Percentiles rank a stretch among this genome's conserved stretches.
Conservation (phyloP, 2,113 vertebrate species). For the Callorhinus ursinus region DNA sequence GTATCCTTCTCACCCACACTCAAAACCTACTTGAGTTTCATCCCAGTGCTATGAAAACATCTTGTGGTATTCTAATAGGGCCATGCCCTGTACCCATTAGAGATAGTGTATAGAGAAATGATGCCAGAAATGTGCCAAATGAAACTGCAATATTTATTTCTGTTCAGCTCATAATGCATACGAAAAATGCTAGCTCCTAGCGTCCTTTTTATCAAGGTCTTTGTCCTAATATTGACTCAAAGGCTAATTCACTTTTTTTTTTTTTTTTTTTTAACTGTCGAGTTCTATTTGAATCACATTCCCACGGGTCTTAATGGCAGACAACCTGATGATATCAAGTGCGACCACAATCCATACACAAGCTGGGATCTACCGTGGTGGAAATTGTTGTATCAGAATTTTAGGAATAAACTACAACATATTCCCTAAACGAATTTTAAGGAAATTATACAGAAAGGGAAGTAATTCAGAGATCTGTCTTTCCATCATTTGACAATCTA, state of each 20-base stretch:
- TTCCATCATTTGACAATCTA: background rate
- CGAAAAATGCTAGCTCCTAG: slow-evolving; percentile 40
- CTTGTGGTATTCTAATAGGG: slow-evolving; percentile 63
- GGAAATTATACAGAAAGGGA: background rate
- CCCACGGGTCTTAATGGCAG: background rate
- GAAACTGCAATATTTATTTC: slow-evolving; percentile 66
- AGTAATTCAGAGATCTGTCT: background rate
- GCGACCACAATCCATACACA: background rate
- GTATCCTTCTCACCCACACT: slow-evolving; percentile 68
- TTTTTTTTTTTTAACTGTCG: background rate
- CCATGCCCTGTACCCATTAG: slow-evolving; percentile 71
- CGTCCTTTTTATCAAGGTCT: slow-evolving; percentile 38
- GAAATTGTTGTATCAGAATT: background rate
- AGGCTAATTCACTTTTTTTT: background rate
- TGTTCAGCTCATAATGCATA: slow-evolving; percentile 43
- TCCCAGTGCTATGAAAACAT: slow-evolving; percentile 56
- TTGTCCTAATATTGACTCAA: slow-evolving; percentile 4
- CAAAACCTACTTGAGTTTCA: slow-evolving; percentile 61
- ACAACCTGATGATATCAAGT: background rate
- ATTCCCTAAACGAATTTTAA: background rate
- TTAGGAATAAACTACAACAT: background rate
- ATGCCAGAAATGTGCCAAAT: slow-evolving; percentile 73
- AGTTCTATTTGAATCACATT: background rate
- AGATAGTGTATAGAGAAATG: slow-evolving; percentile 49
- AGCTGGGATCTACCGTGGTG: background rate